Evolutionary conservation across 2,888 invertebrate species (phyloP).

Genomic region (Tipula vernalis): DNA sequence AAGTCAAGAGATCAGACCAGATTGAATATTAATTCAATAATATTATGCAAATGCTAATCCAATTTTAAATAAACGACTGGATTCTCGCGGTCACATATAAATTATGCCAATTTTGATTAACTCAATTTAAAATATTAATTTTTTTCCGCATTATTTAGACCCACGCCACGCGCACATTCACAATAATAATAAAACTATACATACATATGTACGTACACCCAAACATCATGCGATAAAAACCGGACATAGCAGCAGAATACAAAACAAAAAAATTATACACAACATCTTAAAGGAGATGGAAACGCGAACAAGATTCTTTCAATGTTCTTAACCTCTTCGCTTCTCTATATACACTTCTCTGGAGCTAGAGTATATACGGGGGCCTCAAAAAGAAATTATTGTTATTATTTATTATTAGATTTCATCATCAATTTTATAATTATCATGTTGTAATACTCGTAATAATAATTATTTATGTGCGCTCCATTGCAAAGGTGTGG

Average conservation of each 20-base stretch:
- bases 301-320: neutral
- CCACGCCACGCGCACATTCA: neutral
- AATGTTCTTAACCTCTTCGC: neutral
- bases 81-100: neutral
- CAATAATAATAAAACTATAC: neutral
- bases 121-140: neutral
- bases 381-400: neutral
- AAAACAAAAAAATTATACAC: neutral
- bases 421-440: neutral
- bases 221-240: neutral
- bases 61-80: neutral
- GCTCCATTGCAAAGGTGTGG: neutral
- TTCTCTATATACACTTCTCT: neutral
- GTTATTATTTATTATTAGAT: neutral
- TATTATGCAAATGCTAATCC: neutral
- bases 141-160: neutral
- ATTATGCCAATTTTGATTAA: neutral
- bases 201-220: neutral
- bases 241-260: neutral
- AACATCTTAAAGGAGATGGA: neutral
- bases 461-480: neutral
- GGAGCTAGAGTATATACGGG: neutral
- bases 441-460: neutral
- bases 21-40: no score
- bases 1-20: no score